These are phyloP conservation scores for Notothenia coriiceps DNA, from an alignment of 2,113 vertebrate genomes.

Conservation along the genomic window DNA sequence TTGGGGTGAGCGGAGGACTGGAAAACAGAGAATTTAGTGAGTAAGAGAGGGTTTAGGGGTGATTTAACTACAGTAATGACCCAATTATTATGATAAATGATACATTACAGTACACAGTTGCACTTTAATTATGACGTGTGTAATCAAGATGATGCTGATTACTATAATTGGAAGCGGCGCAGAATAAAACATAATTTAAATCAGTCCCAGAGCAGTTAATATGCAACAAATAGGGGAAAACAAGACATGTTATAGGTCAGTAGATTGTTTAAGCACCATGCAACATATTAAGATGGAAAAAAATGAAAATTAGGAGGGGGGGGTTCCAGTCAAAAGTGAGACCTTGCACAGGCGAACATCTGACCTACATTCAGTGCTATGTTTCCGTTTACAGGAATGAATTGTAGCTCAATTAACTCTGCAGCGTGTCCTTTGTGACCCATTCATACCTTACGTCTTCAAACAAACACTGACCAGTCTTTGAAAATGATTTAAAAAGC, in stretches of 20 bases:
- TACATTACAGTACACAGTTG: background rate
- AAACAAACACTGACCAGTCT: constrained; percentile 32
- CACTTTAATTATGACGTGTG: background rate
- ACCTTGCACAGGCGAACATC: constrained; percentile 1
- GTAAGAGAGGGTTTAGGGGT: background rate
- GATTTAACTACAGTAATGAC: constrained; percentile 4
- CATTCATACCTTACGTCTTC: constrained; percentile 17
- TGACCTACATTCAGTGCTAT: constrained; percentile 20
- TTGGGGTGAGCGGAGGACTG: constrained; percentile 87
- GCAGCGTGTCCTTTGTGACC: background rate
- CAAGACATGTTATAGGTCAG: constrained; percentile 16
- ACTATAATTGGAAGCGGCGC: background rate
- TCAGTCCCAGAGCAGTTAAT: background rate
- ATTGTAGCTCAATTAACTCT: background rate
- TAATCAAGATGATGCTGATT: background rate
- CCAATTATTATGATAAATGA: background rate
- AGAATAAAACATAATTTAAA: background rate
- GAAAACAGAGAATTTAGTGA: constrained; percentile 43
- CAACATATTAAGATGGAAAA: background rate
- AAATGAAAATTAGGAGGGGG: background rate
- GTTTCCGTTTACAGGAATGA: background rate
- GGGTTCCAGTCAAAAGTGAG: background rate
- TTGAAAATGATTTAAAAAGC: constrained; percentile 3
- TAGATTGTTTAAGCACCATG: background rate
- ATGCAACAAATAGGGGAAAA: background rate